Evolutionary conservation across 2,888 invertebrate genomes (phyloP).

Genomic region (Parelbella ahira): DNA sequence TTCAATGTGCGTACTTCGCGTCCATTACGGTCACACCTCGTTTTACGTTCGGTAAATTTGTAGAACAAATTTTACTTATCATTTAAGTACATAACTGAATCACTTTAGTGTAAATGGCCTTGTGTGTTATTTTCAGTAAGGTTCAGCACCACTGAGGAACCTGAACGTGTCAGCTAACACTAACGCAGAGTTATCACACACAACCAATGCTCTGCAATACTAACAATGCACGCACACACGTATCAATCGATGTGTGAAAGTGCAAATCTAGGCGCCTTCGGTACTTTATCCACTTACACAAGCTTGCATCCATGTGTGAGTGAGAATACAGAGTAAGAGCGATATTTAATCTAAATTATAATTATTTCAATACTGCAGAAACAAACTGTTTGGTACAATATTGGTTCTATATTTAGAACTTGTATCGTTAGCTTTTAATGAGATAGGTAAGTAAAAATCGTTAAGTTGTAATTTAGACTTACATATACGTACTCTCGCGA

Average conservation of each 20-base stretch:
- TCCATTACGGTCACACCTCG: conserved; percentile 10
- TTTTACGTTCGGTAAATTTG: conserved; percentile 3
- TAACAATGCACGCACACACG: conserved; percentile 38
- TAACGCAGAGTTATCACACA: conserved; percentile 43
- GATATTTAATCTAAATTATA: too few relatives aligned
- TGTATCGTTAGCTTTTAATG: too few relatives aligned
- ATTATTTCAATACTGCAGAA: too few relatives aligned
- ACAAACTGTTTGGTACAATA: too few relatives aligned
- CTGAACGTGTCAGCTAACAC: conserved; percentile 50
- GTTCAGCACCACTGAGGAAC: conserved; percentile 48
- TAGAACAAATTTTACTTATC: conserved; percentile 23
- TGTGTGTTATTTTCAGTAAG: conserved; percentile 42
- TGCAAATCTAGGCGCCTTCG: conserved; percentile 46
- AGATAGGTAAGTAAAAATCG: too few relatives aligned
- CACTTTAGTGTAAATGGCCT: conserved; percentile 25
- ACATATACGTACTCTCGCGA: too few relatives aligned
- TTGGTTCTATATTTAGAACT: too few relatives aligned
- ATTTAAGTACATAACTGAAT: conserved; percentile 20
- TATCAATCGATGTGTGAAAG: conserved; percentile 43
- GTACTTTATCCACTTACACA: conserved; percentile 38
- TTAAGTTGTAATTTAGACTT: too few relatives aligned
- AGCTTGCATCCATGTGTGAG: conserved; percentile 31
- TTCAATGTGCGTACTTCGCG: neutral
- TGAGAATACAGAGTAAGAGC: too few relatives aligned
- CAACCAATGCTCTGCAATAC: conserved; percentile 42